Percentiles rank a stretch among this genome's conserved stretches.
Evolutionary conservation across 2,888 invertebrate genomes (phyloP).

Genomic region (Fragum sueziense): DNA sequence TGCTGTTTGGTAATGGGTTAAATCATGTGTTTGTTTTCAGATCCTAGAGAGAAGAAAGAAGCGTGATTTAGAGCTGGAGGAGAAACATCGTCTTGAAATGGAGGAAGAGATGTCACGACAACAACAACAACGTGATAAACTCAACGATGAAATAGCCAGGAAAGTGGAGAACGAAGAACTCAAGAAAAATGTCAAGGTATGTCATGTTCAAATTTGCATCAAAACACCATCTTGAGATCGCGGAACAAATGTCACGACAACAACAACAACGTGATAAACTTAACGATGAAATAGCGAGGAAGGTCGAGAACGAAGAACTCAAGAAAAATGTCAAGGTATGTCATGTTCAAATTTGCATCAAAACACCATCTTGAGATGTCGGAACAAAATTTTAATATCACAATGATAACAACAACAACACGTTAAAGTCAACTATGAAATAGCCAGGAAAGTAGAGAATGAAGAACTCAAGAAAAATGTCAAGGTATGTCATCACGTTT

Average conservation of each 20-base stretch:
- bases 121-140: constrained; percentile 76
- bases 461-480: constrained; percentile 72
- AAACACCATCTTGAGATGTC: constrained; percentile 74
- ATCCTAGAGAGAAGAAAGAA: constrained; percentile 70
- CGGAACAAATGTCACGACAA: constrained; percentile 72
- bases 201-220: too few species aligned
- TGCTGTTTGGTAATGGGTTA: too few species aligned
- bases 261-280: constrained; percentile 78
- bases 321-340: constrained; percentile 75
- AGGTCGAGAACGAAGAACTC: constrained; percentile 72
- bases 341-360: too few species aligned
- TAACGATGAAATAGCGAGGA: constrained; percentile 70
- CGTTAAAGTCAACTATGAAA: constrained; percentile 73
- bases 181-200: constrained; percentile 75
- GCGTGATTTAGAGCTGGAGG: constrained; percentile 67
- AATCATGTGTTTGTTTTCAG: too few species aligned
- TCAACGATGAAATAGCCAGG: constrained; percentile 72
- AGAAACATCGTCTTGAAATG: constrained; percentile 75
- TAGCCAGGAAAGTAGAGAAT: constrained; percentile 72
- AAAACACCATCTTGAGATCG: constrained; percentile 75
- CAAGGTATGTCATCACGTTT: constrained; percentile 75
- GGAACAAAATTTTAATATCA: constrained; percentile 73
- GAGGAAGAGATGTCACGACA: constrained; percentile 73
- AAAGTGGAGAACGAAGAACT: constrained; percentile 73
- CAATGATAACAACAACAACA: constrained; percentile 76